Evolutionary conservation across 2,888 invertebrate species (phyloP).

Genomic region (Epistrophe eligans): DNA sequence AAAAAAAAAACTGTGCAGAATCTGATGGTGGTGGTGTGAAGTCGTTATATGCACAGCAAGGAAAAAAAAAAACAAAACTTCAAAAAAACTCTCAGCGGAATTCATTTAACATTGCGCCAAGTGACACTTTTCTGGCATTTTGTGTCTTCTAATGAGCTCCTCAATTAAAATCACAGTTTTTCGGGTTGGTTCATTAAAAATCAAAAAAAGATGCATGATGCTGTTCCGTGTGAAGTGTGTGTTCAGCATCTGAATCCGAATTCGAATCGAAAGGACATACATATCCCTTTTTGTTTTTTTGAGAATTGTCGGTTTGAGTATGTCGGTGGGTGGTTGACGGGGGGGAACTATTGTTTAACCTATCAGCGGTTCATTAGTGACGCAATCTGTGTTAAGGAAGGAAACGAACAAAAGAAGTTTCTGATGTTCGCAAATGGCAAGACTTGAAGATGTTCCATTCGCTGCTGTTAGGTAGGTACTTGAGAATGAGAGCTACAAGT

Average conservation of each 20-base stretch:
- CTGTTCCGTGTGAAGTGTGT: conserved; percentile 19
- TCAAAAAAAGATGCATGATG: conserved; percentile 37
- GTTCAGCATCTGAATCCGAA: conserved; percentile 20
- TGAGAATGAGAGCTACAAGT: conserved; percentile 64
- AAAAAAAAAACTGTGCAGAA: not conserved
- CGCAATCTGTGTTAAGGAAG: conserved; percentile 57
- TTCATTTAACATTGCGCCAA: conserved; percentile 33
- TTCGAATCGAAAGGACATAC: conserved; percentile 38
- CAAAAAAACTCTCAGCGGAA: conserved; percentile 17
- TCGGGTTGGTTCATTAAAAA: conserved; percentile 67
- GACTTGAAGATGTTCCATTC: conserved; percentile 70
- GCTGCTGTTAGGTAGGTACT: conserved; percentile 11
- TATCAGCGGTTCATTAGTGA: conserved; percentile 72
- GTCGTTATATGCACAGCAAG: conserved; percentile 26
- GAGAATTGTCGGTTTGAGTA: not conserved
- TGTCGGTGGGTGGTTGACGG: no score
- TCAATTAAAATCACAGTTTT: conserved; percentile 74
- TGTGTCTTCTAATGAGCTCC: conserved; percentile 67
- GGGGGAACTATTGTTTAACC: conserved; percentile 63
- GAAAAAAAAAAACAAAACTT: not conserved
- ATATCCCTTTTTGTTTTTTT: conserved; percentile 3
- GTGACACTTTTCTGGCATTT: conserved; percentile 54
- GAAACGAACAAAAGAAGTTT: conserved; percentile 47
- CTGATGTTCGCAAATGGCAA: conserved; percentile 44
- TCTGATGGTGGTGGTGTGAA: conserved; percentile 17